A percentile compares a stretch with the other conserved stretches of the same genome.
Conservation (phyloP, 2,113 vertebrate species). For the Athene noctua region DNA sequence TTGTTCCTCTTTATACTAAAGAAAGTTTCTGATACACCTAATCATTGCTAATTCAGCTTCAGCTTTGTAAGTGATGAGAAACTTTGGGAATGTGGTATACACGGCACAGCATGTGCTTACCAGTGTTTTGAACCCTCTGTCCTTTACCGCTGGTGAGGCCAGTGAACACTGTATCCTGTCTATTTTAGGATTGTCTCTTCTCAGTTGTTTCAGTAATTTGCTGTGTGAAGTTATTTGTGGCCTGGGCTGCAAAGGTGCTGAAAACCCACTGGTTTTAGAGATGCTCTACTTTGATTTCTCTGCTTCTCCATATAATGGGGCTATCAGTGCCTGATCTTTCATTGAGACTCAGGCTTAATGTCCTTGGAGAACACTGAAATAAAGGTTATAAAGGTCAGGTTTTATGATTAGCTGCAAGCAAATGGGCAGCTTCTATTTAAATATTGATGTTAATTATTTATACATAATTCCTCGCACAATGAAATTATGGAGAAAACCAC, state of each 20-base stretch:
- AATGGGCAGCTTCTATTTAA: not conserved
- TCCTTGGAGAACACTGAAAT: not conserved
- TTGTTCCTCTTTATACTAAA: not conserved
- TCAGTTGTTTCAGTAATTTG: slow-evolving; percentile 58
- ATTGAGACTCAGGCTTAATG: not conserved
- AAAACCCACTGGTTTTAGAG: slow-evolving; percentile 6
- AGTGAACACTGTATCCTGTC: slow-evolving; percentile 36
- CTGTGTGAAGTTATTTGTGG: slow-evolving; percentile 33
- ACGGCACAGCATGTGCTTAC: slow-evolving; percentile 21
- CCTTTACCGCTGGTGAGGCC: slow-evolving; percentile 47
- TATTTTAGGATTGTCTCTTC: slow-evolving; percentile 55
- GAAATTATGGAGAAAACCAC: not conserved
- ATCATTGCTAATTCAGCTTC: not conserved
- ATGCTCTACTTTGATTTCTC: not conserved
- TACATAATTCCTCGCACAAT: not conserved
- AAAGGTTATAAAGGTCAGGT: not conserved
- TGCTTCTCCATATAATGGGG: not conserved
- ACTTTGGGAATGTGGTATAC: not conserved
- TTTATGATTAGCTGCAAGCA: not conserved
- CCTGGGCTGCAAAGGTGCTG: not conserved
- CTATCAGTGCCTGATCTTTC: not conserved
- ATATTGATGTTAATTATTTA: not conserved
- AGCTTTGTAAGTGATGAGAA: not conserved
- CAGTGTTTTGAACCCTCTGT: slow-evolving; percentile 22
- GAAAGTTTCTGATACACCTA: not conserved